A percentile compares a stretch with the other conserved stretches of the same genome.
Evolutionary conservation across 2,797 vertebrate genomes (phyloP).

Genomic region (Leptodactylus fallax): DNA sequence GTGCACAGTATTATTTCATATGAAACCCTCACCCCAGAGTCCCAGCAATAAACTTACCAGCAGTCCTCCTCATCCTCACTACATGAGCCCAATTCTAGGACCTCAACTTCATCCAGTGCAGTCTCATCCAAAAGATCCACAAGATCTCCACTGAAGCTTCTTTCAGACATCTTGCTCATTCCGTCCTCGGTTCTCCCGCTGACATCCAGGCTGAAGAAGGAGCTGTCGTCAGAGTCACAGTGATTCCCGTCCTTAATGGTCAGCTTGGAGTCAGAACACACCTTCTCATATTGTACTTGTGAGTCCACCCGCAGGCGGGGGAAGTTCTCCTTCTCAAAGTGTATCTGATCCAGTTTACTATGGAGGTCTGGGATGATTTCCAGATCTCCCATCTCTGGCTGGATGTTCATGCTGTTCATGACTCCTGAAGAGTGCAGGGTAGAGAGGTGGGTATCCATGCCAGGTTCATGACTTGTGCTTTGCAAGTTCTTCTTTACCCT

Average conservation of each 20-base stretch:
- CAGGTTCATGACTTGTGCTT: constrained; percentile 65
- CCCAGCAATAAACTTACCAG: constrained; percentile 80
- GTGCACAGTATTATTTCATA: too few species aligned
- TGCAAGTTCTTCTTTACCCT: constrained; percentile 74
- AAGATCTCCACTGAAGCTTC: constrained; percentile 65
- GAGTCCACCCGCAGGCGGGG: constrained; percentile 23
- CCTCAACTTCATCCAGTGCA: constrained; percentile 86
- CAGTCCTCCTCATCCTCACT: constrained; percentile 84
- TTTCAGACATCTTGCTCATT: neutral
- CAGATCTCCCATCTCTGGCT: constrained; percentile 66
- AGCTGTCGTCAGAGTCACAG: neutral
- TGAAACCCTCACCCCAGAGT: too few species aligned
- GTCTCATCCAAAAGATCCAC: constrained; percentile 64
- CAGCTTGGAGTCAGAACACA: neutral
- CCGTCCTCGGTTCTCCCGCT: neutral
- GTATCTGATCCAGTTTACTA: constrained; percentile 68
- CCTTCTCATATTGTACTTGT: neutral
- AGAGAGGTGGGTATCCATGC: constrained; percentile 66
- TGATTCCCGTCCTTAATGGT: neutral
- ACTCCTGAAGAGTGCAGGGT: constrained; percentile 67
- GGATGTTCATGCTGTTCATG: constrained; percentile 68
- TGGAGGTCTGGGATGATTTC: constrained; percentile 69
- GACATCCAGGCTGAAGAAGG: neutral
- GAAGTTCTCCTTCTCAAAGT: constrained; percentile 66
- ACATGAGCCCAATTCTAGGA: constrained; percentile 83